A percentile compares a stretch with the other conserved stretches of the same genome.
phyloP scores from a whole-genome alignment of 2,113 vertebrate genomes.

The Halcyon malimbica region DNA sequence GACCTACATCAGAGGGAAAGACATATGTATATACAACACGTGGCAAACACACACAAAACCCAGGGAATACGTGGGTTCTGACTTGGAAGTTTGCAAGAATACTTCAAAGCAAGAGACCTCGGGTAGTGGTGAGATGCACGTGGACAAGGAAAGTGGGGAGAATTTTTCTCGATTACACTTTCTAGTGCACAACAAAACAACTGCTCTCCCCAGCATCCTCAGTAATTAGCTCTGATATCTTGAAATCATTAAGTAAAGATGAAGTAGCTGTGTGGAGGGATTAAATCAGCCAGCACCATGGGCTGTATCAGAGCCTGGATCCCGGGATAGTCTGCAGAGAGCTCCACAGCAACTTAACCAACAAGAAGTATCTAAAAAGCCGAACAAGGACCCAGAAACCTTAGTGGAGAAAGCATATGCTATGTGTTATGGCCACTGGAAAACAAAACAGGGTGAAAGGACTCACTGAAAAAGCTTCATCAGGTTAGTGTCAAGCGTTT shows the following conservation, averaged over 20 bases:
- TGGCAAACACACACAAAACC: neutral
- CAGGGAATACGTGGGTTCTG: neutral
- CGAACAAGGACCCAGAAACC: neutral
- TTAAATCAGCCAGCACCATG: neutral
- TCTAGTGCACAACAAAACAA: neutral
- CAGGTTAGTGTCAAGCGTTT: neutral
- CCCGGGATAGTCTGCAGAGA: neutral
- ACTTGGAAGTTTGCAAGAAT: neutral
- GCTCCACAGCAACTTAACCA: neutral
- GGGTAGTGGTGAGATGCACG: neutral
- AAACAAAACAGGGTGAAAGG: neutral
- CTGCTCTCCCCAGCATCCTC: neutral
- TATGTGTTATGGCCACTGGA: neutral
- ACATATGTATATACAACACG: neutral
- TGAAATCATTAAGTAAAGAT: neutral
- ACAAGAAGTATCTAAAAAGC: neutral
- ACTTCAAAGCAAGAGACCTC: neutral
- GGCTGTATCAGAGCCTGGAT: neutral
- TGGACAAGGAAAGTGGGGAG: neutral
- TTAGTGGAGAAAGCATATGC: neutral
- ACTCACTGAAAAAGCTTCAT: neutral
- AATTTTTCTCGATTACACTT: neutral
- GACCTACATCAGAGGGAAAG: neutral
- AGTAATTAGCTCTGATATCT: constrained; percentile 12
- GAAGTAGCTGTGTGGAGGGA: neutral